phyloP scores from a whole-genome alignment of 2,113 vertebrate genomes.

The Albula glossodonta region DNA sequence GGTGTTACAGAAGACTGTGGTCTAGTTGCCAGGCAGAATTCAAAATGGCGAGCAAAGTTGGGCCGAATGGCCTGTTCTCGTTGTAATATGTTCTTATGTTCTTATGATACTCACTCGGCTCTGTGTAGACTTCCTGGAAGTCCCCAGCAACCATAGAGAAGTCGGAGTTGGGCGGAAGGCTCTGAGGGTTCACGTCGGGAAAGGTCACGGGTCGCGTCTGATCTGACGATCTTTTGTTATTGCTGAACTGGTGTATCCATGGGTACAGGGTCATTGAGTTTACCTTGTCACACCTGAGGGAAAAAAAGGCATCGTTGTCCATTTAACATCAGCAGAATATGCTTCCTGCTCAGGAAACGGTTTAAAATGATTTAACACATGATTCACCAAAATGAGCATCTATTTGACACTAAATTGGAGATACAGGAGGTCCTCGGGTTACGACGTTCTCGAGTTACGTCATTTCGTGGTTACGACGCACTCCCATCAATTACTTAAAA shows the following conservation, averaged over 20 bases:
- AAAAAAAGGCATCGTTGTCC: constrained; percentile 20
- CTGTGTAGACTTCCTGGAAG: constrained; percentile 94
- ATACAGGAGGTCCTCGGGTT: too few relatives aligned
- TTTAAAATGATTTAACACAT: too few relatives aligned
- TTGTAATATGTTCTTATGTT: too few relatives aligned
- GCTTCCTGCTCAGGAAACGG: too few relatives aligned
- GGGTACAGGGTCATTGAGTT: constrained; percentile 92
- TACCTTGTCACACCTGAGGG: constrained; percentile 87
- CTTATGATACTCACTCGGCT: constrained; percentile 76
- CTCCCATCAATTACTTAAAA: too few relatives aligned
- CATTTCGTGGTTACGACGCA: too few relatives aligned
- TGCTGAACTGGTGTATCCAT: constrained; percentile 99
- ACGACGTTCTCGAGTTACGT: too few relatives aligned
- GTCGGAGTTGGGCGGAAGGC: constrained; percentile 84
- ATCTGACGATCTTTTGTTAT: constrained; percentile 92
- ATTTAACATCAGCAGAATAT: neutral
- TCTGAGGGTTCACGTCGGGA: constrained; percentile 93
- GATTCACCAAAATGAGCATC: too few relatives aligned
- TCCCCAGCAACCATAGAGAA: constrained; percentile 99
- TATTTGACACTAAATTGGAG: too few relatives aligned
- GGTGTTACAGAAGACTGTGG: neutral
- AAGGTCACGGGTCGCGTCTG: constrained; percentile 89
- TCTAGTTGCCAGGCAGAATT: neutral
- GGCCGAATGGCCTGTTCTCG: too few relatives aligned
- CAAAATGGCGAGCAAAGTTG: too few relatives aligned